Evolutionary conservation across 2,888 invertebrate species (phyloP), one percentile per base, ranked within the genome.

Genomic region (Reticulitermes lucifugus): DNA sequence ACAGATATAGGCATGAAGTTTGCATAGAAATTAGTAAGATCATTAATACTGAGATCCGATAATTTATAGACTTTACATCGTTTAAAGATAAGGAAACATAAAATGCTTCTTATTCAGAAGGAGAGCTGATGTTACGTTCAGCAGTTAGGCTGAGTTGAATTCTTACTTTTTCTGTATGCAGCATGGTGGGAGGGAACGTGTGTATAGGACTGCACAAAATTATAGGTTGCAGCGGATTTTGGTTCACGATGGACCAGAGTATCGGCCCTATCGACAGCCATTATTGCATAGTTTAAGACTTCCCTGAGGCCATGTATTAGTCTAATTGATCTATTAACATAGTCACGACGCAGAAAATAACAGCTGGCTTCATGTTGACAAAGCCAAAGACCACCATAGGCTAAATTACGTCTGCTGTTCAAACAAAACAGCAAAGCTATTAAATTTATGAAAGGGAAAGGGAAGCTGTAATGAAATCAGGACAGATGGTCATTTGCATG

Each of bases 321-420:
- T 22, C 83, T 85, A 85, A 85, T 85, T 85, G 85, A 85, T 73
- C 85, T 73, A 85, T 85, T 85, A 85, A 70, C 70, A 79, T 60
- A 85, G 82, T 85, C 85, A 85, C 85, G 85, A 85, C 51, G 75
- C 41, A 41, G 55, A 59, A 21, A 59, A 35, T 35, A 51, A 55
- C n/a, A 79, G 79, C 22, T 35, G 46, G 80, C 29, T 35, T 21
- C 60, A 10, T 60, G 80, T 80, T 80, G 80, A 80, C 80, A 80
- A 80, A 80, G 51, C 41, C 46, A 59, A 35, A 80, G 12, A 59
- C 59, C 80, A 55, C 80, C 35, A 35, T 59, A 51, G 35, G 41
- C 5, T 80, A 60, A 80, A 80, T 35, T 35, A 60, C 35, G 35
- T 59, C 35, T 60, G 5, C 60, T 60, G 22, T 21, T 9, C 35